phyloP scores from a whole-genome alignment of 1,140 invertebrate genomes.

The Drosophila bocki region DNA sequence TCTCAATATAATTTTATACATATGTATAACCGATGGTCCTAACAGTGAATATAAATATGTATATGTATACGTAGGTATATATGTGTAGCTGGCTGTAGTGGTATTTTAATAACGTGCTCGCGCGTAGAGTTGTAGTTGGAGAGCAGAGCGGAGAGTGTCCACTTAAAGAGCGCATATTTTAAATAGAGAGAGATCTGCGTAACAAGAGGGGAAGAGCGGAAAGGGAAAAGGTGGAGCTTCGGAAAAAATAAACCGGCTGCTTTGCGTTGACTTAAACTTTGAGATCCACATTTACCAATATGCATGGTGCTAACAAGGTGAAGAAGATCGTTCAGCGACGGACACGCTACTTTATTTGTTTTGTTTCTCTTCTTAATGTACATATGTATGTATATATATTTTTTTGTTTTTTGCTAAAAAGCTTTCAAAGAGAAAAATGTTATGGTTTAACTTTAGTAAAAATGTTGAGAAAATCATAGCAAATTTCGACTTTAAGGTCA shows the following conservation, averaged over 20 bases:
- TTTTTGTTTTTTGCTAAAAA: not conserved
- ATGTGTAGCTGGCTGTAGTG: slow-evolving; percentile 7
- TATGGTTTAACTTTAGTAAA: not conserved
- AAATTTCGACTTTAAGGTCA: no score
- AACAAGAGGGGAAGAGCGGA: not conserved
- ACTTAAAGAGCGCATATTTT: slow-evolving; percentile 15
- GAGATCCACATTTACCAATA: slow-evolving; percentile 38
- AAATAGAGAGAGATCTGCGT: not conserved
- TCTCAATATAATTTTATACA: not conserved
- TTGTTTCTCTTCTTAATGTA: slow-evolving; percentile 31
- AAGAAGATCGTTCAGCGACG: slow-evolving; percentile 68
- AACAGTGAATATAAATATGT: not conserved
- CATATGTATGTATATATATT: not conserved
- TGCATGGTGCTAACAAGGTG: slow-evolving; percentile 74
- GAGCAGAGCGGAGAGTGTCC: not conserved
- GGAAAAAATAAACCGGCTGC: slow-evolving; percentile 69
- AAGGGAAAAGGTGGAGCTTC: slow-evolving; percentile 17
- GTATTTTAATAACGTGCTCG: slow-evolving; percentile 32
- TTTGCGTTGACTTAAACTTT: slow-evolving; percentile 46
- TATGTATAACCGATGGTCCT: not conserved
- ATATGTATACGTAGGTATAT: slow-evolving; percentile 1
- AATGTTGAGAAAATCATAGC: no score
- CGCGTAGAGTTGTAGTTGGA: slow-evolving; percentile 10
- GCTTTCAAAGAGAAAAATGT: not conserved
- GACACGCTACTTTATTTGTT: slow-evolving; percentile 73